Conservation (phyloP, 2,113 vertebrate species). For the Macrotis lagotis region DNA sequence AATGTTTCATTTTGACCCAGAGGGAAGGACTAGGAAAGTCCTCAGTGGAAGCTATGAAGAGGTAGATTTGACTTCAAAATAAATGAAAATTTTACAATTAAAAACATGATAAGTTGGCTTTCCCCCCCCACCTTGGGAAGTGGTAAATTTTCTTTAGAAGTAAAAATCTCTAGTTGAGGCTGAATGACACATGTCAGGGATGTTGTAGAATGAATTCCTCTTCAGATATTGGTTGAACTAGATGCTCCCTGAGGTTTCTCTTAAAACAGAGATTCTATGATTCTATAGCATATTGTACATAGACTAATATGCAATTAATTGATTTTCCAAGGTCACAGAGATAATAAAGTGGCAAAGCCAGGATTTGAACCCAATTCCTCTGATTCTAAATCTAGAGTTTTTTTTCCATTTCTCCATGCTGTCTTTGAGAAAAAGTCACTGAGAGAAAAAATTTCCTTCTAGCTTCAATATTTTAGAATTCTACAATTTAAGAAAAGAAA, state of each 20-base stretch:
- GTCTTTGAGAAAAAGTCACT: not conserved
- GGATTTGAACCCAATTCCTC: not conserved
- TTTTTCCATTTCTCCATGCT: not conserved
- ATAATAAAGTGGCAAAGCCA: not conserved
- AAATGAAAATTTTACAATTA: not conserved
- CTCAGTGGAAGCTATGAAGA: not conserved
- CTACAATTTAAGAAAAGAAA: not conserved
- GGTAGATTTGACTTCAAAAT: not conserved
- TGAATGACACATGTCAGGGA: not conserved
- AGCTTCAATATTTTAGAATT: not conserved
- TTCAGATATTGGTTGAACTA: not conserved
- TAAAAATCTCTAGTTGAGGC: not conserved
- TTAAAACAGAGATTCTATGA: not conserved
- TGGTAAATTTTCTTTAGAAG: not conserved
- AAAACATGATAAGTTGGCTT: not conserved
- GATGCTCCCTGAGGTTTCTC: not conserved
- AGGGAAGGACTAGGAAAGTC: not conserved
- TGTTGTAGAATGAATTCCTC: not conserved
- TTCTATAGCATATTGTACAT: no score
- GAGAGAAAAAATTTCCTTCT: not conserved
- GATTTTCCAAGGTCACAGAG: not conserved
- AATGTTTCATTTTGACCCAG: fast-evolving
- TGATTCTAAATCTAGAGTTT: not conserved
- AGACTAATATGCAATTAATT: not conserved
- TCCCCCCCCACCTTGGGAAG: not conserved